These are phyloP conservation scores for Drosophila kuntzei DNA, from an alignment of 2,888 invertebrate genomes.

Conservation along the genomic window DNA sequence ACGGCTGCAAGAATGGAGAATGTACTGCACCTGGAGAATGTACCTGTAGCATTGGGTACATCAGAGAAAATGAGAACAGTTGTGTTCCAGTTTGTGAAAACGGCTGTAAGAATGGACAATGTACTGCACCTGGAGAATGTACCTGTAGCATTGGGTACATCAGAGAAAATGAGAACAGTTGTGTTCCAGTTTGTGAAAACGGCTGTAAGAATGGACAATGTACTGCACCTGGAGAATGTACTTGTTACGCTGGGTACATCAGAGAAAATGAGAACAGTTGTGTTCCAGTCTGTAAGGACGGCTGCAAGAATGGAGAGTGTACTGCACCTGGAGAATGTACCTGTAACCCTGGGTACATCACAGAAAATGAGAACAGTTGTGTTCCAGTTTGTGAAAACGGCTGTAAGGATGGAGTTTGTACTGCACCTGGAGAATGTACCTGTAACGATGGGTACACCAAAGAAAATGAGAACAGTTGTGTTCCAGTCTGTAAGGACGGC, in stretches of 20 bases:
- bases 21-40: slow-evolving; percentile 29
- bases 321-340: slow-evolving; percentile 17
- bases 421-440: slow-evolving; percentile 13
- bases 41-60: slow-evolving; percentile 17
- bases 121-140: slow-evolving; percentile 18
- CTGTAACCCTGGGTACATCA: slow-evolving; percentile 13
- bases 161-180: slow-evolving; percentile 4
- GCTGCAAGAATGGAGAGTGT: slow-evolving; percentile 33
- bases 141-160: slow-evolving; percentile 11
- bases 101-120: slow-evolving; percentile 33
- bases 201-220: slow-evolving; percentile 21
- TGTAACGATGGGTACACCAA: slow-evolving; percentile 23
- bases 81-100: slow-evolving; percentile 19
- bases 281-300: slow-evolving; percentile 14
- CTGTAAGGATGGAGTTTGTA: slow-evolving; percentile 31
- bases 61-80: slow-evolving; percentile 2
- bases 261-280: slow-evolving; percentile 29
- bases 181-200: slow-evolving; percentile 4
- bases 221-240: slow-evolving; percentile 14
- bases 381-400: slow-evolving; percentile 14
- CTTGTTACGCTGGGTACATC: slow-evolving; percentile 17
- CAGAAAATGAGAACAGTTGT: slow-evolving; percentile 17
- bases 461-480: slow-evolving; percentile 20
- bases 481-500: slow-evolving; percentile 14
- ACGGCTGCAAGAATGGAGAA: slow-evolving; percentile 25